Base-by-base conservation (phyloP, 2,797 vertebrate species). In the Hipposideros larvatus region DNA sequence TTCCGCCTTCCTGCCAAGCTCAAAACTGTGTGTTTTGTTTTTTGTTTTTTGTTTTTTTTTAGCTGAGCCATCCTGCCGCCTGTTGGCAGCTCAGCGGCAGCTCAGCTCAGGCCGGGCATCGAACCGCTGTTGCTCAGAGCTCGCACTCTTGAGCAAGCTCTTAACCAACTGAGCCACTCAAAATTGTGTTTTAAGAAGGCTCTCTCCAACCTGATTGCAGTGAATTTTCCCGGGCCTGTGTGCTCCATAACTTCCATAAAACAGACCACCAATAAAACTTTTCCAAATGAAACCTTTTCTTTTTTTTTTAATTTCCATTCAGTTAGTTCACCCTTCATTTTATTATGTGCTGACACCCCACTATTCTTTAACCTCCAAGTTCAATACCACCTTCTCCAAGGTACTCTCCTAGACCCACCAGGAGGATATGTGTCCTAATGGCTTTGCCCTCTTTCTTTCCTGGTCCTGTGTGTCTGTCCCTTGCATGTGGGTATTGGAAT, bases 381-480 rank as follows among this genome's bases (percentile, higher is more conserved):
- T 2, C 59, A 80, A 87, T 21, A 66, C 11, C 11, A 37, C 24
- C 19, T 63, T 41, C 15, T 22, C 16, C 28, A 3, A 11, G 4
- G 31, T 21, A 8, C 19, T 2, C 22, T 22, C 24, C 24, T 2
- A 16, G 34, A 48, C 37, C 19, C 0, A 13, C 16, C 31, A n/a
- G 21, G 0, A 19, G 37, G 4, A 28, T 28, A 6, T 19, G 37
- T 21, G 63, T 87, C 34, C 26, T 37, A 37, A 37, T 37, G 37
- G 37, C 37, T 37, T 37, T 37, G 37, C 37, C 37, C 37, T 37
- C 37, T 37, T 37, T 70, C 55, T 61, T 66, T 31, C 51, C 77
- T 11, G 26, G 4, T 11, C 14, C 18, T 51, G 46, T 68, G 22
- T 53, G 24, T 37, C 28, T 82, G 24, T 77, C 82, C 37, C 75